Evolutionary conservation across 2,888 invertebrate genomes (phyloP), one percentile per base, ranked within the genome.

Genomic region (Protodeltote pygarga): DNA sequence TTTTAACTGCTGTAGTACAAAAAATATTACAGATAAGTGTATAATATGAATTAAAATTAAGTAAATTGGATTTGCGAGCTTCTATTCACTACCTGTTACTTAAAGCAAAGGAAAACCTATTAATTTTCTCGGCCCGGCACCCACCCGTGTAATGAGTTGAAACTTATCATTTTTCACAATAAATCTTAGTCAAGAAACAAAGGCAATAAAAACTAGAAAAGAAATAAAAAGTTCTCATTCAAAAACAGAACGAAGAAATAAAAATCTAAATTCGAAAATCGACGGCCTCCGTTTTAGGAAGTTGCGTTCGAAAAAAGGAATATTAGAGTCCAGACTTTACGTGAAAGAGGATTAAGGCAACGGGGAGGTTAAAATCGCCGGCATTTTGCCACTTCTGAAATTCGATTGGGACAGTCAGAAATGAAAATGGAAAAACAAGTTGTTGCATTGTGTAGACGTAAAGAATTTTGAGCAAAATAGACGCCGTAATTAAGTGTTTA

Each of bases 331-430:
- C 44, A 13, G 50, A 67, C 68, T 65, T 60, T 49, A 63, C 46
- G 59, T 28, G 47, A 61, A 74, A 74, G 71, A 61, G 66, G 73
- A 74, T 74, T 73, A 70, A 59, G 46, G 35, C 51, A 42, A 41
- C 39, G 54, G 53, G 59, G 42, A 65, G 44, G 55, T 14, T 27
- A 40, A 48, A 53, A 59, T 55, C 55, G 49, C 23, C 13, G 44
- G 53, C 38, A 55, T 50, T 69, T 55, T 28, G 31, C 11, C 39
- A 49, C 59, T 39, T n/a, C 31, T 27, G 29, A 45, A 53, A 53
- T 13, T 21, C 35, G 23, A n/a, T 23, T 14, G 34, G 29, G 32
- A 45, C 34, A 46, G 33, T 13, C 38, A 11, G 41, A 10, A 27
- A 13, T 3, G 11, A 39, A 3, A 24, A 45, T 38, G 59, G 46